Percentiles rank a stretch among this genome's conserved stretches.
phyloP scores from a whole-genome alignment of 2,797 vertebrate genomes.

The Sebastes oblongus region DNA sequence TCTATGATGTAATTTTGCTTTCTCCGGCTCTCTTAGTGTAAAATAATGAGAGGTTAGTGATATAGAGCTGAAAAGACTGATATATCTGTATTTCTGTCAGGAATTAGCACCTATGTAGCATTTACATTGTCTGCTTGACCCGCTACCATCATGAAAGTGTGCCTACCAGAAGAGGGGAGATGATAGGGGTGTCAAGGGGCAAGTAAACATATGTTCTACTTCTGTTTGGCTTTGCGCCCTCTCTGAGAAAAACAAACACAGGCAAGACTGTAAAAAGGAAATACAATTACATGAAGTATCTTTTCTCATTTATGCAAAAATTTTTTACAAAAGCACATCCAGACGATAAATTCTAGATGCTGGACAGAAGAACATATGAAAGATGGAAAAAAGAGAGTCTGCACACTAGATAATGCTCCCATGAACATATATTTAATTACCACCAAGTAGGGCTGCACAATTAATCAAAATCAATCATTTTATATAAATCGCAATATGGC shows the following conservation, averaged over 20 bases:
- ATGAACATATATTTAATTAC: too few relatives aligned
- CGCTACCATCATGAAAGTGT: conserved; percentile 37
- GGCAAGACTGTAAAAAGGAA: conserved; percentile 36
- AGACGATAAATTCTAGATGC: neutral
- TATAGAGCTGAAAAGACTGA: neutral
- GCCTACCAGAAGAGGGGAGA: conserved; percentile 35
- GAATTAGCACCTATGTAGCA: conserved; percentile 33
- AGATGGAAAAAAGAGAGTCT: neutral
- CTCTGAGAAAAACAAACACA: conserved; percentile 39
- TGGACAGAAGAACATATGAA: neutral
- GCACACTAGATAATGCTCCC: neutral
- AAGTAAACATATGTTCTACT: conserved; percentile 48
- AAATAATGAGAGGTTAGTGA: conserved; percentile 4
- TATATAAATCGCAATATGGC: too few relatives aligned
- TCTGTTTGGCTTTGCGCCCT: conserved; percentile 59
- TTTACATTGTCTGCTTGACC: conserved; percentile 32
- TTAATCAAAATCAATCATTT: too few relatives aligned
- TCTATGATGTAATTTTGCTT: neutral
- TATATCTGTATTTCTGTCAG: conserved; percentile 28
- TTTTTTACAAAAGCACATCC: neutral
- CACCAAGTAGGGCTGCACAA: too few relatives aligned
- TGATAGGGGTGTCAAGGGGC: conserved; percentile 10
- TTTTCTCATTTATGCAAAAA: neutral
- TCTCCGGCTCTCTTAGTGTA: neutral
- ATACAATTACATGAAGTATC: conserved; percentile 1